Percentiles rank a stretch among this genome's conserved stretches.
Evolutionary conservation across 2,797 vertebrate species (phyloP).

Genomic region (Poeciliopsis turneri): DNA sequence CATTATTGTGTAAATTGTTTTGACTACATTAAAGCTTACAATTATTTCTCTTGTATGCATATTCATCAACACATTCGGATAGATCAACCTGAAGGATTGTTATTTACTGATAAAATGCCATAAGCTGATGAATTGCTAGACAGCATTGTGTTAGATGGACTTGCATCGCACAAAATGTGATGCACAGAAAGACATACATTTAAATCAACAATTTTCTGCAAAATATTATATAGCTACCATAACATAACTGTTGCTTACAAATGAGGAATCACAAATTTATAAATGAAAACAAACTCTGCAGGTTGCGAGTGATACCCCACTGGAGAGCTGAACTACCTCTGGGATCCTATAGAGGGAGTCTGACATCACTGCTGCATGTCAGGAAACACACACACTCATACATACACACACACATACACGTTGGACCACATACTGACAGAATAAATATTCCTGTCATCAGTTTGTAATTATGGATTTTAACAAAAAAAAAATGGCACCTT

Average conservation of each 20-base stretch:
- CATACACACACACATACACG: conserved; percentile 27
- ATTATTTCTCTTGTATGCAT: neutral
- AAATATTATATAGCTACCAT: neutral
- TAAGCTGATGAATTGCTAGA: neutral
- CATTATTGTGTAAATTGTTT: neutral
- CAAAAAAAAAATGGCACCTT: conserved; percentile 33
- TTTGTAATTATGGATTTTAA: conserved; percentile 69
- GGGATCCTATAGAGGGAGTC: conserved; percentile 81
- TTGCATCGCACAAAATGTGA: neutral
- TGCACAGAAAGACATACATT: neutral
- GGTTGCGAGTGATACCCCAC: neutral
- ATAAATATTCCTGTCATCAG: conserved; percentile 68
- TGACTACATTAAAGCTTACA: neutral
- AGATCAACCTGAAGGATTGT: neutral
- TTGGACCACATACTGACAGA: conserved; percentile 65
- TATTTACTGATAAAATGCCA: neutral
- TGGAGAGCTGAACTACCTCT: conserved; percentile 57
- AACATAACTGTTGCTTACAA: neutral
- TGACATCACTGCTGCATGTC: conserved; percentile 70
- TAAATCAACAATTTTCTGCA: neutral
- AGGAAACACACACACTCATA: conserved; percentile 35
- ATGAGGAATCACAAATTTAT: neutral
- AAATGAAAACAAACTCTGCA: neutral
- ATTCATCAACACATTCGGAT: neutral
- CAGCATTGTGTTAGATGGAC: neutral